Percentiles rank a stretch among this genome's conserved stretches.
These are phyloP conservation scores for Nebria salina DNA, from an alignment of 2,888 invertebrate genomes.

Conservation along the genomic window DNA sequence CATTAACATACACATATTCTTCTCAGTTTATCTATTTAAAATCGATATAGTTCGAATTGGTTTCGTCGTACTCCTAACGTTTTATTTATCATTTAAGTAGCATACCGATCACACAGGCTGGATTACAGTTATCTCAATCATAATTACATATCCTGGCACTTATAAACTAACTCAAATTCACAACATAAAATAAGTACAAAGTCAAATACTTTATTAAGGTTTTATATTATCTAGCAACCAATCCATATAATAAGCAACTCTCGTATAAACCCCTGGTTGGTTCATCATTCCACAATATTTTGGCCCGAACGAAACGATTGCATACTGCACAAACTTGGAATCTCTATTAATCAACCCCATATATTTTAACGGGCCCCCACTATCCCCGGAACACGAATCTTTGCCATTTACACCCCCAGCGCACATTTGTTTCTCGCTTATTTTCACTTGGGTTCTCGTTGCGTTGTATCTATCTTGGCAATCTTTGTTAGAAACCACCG, in stretches of 20 bases:
- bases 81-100: too few species aligned
- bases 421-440: conserved; percentile 66
- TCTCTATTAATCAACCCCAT: conserved; percentile 57
- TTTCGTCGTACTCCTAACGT: too few species aligned
- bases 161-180: too few species aligned
- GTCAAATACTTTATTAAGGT: conserved; percentile 54
- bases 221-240: conserved; percentile 71
- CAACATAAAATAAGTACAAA: conserved; percentile 20
- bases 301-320: conserved; percentile 66
- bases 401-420: conserved; percentile 69
- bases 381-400: conserved; percentile 75
- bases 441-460: conserved; percentile 48
- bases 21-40: too few species aligned
- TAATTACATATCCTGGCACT: too few species aligned
- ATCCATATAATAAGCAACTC: conserved; percentile 69
- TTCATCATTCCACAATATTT: conserved; percentile 63
- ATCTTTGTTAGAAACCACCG: conserved; percentile 58
- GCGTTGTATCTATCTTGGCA: conserved; percentile 55
- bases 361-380: conserved; percentile 73
- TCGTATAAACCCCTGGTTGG: conserved; percentile 77
- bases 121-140: too few species aligned
- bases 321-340: conserved; percentile 67
- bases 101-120: too few species aligned
- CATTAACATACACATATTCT: too few species aligned
- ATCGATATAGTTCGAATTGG: too few species aligned